Conservation (phyloP, 2,113 vertebrate species). For the Agapornis roseicollis region DNA sequence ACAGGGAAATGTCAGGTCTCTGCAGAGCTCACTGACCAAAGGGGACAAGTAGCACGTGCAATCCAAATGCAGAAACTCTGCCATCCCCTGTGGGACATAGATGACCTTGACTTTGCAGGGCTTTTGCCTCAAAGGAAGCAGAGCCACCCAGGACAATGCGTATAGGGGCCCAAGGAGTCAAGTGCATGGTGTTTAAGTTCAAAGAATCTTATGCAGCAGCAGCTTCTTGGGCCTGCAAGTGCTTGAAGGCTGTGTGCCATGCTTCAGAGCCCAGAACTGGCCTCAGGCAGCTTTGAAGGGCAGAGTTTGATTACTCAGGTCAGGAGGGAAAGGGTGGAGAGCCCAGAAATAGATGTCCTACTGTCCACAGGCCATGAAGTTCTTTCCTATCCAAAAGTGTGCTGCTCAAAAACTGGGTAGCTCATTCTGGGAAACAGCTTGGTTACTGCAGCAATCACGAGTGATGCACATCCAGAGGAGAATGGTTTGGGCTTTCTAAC, state of each 20-base stretch:
- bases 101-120: background rate
- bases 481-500: background rate
- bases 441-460: background rate
- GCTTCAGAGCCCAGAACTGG: background rate
- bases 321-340: background rate
- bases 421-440: background rate
- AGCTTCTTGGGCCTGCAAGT: background rate
- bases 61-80: background rate
- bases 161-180: background rate
- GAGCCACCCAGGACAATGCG: rapidly evolving
- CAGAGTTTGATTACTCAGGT: background rate
- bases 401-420: background rate
- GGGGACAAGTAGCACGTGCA: background rate
- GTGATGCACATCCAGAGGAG: background rate
- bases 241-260: background rate
- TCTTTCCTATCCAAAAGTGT: background rate
- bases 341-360: background rate
- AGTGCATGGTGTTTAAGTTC: background rate
- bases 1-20: background rate
- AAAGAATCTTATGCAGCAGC: background rate
- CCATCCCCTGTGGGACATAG: background rate
- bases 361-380: background rate
- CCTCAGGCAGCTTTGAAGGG: background rate
- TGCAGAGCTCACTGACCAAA: background rate
- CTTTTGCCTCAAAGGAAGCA: background rate